These are phyloP conservation scores for Manis crassicaudata DNA, from an alignment of 2,797 vertebrate species.

Conservation along the genomic window DNA sequence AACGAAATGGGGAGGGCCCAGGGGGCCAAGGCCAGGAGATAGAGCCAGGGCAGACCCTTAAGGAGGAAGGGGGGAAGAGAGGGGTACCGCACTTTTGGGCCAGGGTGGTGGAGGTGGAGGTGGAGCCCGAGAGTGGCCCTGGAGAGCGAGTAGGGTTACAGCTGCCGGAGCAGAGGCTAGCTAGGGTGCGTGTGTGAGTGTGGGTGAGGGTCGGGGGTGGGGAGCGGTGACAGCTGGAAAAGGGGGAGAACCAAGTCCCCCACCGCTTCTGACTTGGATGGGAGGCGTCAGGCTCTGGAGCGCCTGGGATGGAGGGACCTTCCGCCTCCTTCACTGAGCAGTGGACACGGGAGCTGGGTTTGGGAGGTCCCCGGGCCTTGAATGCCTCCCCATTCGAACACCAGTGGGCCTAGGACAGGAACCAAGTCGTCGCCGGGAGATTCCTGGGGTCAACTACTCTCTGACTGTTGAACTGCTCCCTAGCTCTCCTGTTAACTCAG, in stretches of 20 bases:
- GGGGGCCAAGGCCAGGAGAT: neutral
- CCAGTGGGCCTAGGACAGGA: neutral
- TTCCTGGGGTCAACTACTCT: neutral
- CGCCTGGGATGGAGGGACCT: neutral
- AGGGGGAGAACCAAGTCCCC: neutral
- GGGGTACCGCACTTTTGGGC: neutral
- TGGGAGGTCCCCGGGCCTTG: neutral
- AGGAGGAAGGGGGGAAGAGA: neutral
- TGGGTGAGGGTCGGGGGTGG: neutral
- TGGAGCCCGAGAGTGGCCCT: slow-evolving; percentile 18
- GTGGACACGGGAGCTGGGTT: neutral
- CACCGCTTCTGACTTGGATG: neutral
- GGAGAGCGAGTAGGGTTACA: neutral
- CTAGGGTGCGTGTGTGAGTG: neutral
- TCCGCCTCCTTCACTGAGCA: neutral
- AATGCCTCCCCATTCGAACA: neutral
- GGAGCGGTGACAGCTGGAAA: neutral
- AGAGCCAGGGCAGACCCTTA: neutral
- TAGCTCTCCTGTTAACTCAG: neutral
- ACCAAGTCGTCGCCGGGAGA: neutral
- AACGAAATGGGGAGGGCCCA: neutral
- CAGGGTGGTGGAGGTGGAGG: neutral
- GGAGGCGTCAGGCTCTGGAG: neutral
- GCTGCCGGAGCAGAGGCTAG: neutral
- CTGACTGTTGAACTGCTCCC: neutral